Percentiles rank a stretch among this genome's conserved stretches.
Conservation (phyloP, 2,797 vertebrate genomes). For the Anabas testudineus region DNA sequence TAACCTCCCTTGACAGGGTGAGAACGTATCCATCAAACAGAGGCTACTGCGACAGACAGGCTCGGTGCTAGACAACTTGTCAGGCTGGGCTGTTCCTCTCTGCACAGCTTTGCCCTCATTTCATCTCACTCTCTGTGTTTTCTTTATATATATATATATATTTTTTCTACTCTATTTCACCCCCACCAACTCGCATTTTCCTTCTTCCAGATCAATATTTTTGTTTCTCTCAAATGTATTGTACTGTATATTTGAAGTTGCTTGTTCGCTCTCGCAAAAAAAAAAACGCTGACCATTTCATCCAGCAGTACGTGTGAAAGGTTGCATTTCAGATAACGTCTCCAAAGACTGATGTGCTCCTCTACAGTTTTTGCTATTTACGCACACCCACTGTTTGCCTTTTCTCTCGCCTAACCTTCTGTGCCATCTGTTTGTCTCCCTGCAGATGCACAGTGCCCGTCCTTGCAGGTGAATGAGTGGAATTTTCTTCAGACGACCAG, state of each 20-base stretch:
- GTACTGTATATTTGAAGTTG: constrained; percentile 32
- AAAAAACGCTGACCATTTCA: constrained; percentile 25
- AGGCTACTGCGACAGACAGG: constrained; percentile 72
- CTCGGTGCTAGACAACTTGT: constrained; percentile 71
- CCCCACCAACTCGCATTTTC: constrained; percentile 13
- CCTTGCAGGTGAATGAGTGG: constrained; percentile 85
- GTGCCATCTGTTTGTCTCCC: constrained; percentile 28
- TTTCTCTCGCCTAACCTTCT: not conserved
- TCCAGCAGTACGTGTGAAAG: constrained; percentile 10
- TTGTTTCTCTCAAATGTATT: constrained; percentile 38
- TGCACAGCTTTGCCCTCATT: constrained; percentile 71
- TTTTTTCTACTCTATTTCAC: constrained; percentile 37
- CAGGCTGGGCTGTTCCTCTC: constrained; percentile 64
- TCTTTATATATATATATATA: no score
- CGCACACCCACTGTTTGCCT: not conserved
- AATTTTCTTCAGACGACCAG: constrained; percentile 81
- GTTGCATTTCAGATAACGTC: constrained; percentile 30
- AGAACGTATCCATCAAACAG: constrained; percentile 80
- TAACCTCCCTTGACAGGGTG: constrained; percentile 78
- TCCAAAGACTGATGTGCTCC: constrained; percentile 10
- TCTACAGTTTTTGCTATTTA: not conserved
- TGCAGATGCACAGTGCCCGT: constrained; percentile 80
- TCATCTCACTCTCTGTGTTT: constrained; percentile 61
- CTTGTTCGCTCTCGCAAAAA: constrained; percentile 27
- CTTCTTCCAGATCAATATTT: constrained; percentile 62